These are phyloP conservation scores for Zaprionus ornatus DNA, from an alignment of 1,140 invertebrate species.

Conservation along the genomic window DNA sequence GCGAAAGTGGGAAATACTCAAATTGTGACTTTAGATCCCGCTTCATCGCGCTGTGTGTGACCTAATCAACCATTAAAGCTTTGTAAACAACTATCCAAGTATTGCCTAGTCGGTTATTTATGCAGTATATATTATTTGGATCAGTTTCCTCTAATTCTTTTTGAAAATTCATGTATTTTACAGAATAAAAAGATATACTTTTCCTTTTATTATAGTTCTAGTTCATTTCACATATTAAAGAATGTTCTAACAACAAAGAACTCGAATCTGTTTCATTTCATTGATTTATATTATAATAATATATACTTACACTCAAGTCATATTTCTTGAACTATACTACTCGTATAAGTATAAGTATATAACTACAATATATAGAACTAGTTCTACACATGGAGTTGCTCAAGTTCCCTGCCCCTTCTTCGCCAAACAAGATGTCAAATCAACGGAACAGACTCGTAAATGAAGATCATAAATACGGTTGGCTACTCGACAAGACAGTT, in stretches of 20 bases:
- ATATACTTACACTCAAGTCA: no score
- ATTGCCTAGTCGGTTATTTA: neutral
- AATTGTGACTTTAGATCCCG: constrained; percentile 4
- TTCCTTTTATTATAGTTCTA: no score
- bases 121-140: no score
- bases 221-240: no score
- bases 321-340: no score
- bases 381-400: neutral
- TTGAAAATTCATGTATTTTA: neutral
- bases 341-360: neutral
- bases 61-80: constrained; percentile 21
- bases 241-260: no score
- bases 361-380: neutral
- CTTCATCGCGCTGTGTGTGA: constrained; percentile 8
- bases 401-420: neutral
- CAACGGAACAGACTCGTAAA: constrained; percentile 3
- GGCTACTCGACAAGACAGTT: neutral
- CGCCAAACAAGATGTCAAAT: neutral
- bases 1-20: constrained; percentile 15
- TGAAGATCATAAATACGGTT: neutral
- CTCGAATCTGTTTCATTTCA: no score
- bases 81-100: neutral
- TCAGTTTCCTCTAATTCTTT: neutral
- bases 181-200: no score
- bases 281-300: no score